Percentiles rank a stretch among this genome's conserved stretches.
Evolutionary conservation across 2,797 vertebrate genomes (phyloP).

Genomic region (Australoheros facetus): DNA sequence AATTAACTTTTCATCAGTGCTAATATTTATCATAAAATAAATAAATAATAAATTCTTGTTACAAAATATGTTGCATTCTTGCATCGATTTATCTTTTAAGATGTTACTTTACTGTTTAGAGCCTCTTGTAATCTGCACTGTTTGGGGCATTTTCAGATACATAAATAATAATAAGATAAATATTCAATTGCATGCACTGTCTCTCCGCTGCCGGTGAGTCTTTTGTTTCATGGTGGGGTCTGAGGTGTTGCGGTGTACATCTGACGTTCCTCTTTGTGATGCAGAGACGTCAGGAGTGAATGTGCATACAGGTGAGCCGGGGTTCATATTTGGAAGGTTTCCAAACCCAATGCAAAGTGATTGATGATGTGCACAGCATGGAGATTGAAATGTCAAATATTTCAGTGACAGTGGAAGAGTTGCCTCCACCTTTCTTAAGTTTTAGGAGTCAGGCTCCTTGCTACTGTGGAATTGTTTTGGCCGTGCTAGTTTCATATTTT

Average conservation of each 20-base stretch:
- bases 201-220: neutral
- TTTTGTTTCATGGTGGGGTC: neutral
- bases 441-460: too few species aligned
- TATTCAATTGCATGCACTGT: neutral
- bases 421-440: neutral
- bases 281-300: neutral
- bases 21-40: too few species aligned
- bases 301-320: neutral
- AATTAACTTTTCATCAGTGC: too few species aligned
- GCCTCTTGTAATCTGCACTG: neutral
- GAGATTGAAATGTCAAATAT: constrained; percentile 4
- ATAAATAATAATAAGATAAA: neutral
- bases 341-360: neutral
- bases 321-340: neutral
- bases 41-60: too few species aligned
- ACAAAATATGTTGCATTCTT: neutral
- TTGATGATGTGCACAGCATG: neutral
- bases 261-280: neutral
- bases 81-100: neutral
- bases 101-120: neutral
- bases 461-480: neutral
- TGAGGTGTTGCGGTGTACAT: neutral
- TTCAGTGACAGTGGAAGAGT: neutral
- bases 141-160: neutral
- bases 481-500: neutral